Evolutionary conservation across 2,888 invertebrate species (phyloP).

Genomic region (Iselma pallidipennis): DNA sequence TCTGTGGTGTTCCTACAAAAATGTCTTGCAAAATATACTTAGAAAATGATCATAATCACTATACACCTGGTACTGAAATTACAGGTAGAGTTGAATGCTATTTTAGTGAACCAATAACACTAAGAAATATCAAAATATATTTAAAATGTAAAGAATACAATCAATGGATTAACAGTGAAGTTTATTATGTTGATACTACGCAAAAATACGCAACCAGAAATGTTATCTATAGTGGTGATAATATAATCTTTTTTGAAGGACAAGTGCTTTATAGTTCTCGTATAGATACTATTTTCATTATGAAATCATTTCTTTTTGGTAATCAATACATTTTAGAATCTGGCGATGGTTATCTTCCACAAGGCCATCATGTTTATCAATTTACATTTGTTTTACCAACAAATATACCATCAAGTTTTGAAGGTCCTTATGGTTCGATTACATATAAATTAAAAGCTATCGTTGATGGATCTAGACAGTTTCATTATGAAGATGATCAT

Average conservation of each 20-base stretch:
- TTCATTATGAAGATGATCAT: slow-evolving; percentile 80
- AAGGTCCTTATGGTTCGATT: slow-evolving; percentile 72
- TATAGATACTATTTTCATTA: too few species aligned
- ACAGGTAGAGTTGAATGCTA: not conserved
- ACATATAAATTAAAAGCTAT: slow-evolving; percentile 78
- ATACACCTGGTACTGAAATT: not conserved
- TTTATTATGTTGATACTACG: slow-evolving; percentile 26
- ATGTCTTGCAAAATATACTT: slow-evolving; percentile 2
- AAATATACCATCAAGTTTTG: slow-evolving; percentile 80
- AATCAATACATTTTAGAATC: too few species aligned
- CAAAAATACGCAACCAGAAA: slow-evolving; percentile 24
- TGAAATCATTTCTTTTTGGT: too few species aligned
- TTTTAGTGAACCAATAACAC: not conserved
- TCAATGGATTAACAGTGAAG: slow-evolving; percentile 31
- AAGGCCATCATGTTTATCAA: slow-evolving; percentile 75
- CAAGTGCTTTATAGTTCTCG: slow-evolving; percentile 23
- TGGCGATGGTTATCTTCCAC: slow-evolving; percentile 60
- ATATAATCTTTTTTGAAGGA: slow-evolving; percentile 25
- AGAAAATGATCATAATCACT: not conserved
- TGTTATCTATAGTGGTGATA: slow-evolving; percentile 28
- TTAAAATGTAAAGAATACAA: slow-evolving; percentile 35
- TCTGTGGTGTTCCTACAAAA: not conserved
- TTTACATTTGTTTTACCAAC: slow-evolving; percentile 75
- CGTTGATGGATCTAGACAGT: slow-evolving; percentile 80
- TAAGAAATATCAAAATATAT: slow-evolving; percentile 28